A percentile compares a stretch with the other conserved stretches of the same genome.
Conservation (phyloP, 2,113 vertebrate species). For the Pluvianellus socialis region DNA sequence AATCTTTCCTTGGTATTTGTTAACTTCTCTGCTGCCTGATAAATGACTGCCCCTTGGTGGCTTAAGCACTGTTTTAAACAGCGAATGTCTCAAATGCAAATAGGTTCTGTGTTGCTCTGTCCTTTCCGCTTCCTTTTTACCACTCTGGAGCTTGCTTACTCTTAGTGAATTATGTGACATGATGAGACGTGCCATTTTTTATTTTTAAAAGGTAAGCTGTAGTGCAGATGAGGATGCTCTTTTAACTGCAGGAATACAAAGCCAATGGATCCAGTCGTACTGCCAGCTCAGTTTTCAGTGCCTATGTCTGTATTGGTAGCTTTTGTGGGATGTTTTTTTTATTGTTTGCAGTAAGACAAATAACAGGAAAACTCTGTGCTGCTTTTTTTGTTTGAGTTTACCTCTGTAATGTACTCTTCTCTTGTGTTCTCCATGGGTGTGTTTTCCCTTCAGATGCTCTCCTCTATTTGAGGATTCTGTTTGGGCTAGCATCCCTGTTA, state of each 20-base stretch:
- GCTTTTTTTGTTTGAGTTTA: neutral
- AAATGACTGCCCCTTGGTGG: neutral
- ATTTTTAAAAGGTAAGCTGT: neutral
- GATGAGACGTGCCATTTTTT: neutral
- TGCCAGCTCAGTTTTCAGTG: neutral
- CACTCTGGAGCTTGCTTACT: neutral
- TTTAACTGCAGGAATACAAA: neutral
- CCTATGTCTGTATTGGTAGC: neutral
- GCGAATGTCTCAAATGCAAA: neutral
- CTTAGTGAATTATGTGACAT: neutral
- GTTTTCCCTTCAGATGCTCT: neutral
- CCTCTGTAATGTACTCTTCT: neutral
- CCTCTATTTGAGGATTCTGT: neutral
- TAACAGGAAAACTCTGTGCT: neutral
- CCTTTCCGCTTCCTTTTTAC: neutral
- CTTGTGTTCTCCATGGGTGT: neutral
- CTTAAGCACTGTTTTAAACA: neutral
- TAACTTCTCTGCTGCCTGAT: neutral
- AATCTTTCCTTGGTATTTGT: neutral
- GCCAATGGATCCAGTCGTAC: neutral
- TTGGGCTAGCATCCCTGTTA: neutral
- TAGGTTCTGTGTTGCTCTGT: neutral
- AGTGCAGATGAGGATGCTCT: neutral
- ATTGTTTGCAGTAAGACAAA: neutral
- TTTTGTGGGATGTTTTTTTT: neutral